Percentiles rank a stretch among this genome's conserved stretches.
phyloP scores from a whole-genome alignment of 2,797 vertebrate species.

The Poeciliopsis turneri region DNA sequence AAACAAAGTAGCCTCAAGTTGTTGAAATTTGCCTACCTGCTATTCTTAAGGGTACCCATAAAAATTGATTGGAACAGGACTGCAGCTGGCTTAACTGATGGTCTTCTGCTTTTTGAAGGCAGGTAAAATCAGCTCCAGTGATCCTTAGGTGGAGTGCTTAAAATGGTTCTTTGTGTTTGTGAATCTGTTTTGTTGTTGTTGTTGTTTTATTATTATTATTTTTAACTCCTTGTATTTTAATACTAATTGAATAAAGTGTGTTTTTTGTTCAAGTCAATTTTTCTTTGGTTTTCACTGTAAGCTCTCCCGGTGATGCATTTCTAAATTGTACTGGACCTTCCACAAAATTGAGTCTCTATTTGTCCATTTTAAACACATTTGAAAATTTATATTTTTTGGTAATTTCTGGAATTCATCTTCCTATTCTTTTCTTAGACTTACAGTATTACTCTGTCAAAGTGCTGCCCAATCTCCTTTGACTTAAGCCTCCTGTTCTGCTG shows the following conservation, averaged over 20 bases:
- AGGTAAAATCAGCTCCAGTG: not conserved
- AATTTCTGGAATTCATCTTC: constrained; percentile 40
- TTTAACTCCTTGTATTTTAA: not conserved
- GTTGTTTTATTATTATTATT: not conserved
- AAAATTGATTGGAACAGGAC: too few relatives aligned
- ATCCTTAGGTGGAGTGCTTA: not conserved
- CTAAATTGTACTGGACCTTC: not conserved
- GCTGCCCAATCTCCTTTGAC: constrained; percentile 62
- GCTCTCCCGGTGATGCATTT: not conserved
- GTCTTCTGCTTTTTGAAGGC: not conserved
- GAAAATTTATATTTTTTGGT: constrained; percentile 2
- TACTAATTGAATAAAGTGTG: not conserved
- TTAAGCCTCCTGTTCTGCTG: constrained; percentile 68
- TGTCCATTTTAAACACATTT: constrained; percentile 19
- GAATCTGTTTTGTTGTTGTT: not conserved
- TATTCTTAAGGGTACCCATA: too few relatives aligned
- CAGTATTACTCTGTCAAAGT: constrained; percentile 46
- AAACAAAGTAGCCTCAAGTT: too few relatives aligned
- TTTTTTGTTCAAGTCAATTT: not conserved
- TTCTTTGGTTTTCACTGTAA: not conserved
- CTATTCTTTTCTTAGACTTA: constrained; percentile 35
- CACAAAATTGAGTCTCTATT: not conserved
- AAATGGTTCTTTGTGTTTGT: not conserved
- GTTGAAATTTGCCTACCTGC: too few relatives aligned
- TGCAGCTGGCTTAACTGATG: not conserved